Percentiles rank a stretch among this genome's conserved stretches.
Evolutionary conservation across 2,797 vertebrate genomes (phyloP).

Genomic region (Etheostoma nigrum): DNA sequence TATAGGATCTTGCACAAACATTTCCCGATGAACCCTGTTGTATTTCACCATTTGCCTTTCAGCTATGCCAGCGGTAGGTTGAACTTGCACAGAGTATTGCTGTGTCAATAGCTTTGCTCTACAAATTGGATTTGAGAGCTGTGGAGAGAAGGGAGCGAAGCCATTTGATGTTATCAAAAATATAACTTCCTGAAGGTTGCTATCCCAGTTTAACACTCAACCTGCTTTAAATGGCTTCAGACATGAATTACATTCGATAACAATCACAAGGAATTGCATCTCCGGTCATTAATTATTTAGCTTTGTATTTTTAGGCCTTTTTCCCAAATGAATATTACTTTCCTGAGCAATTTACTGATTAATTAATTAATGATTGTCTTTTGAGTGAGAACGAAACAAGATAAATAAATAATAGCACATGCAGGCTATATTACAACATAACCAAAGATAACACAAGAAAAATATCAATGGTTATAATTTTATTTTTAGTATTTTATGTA

Average conservation of each 20-base stretch:
- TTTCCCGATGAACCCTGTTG: conserved; percentile 21
- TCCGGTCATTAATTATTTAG: conserved; percentile 35
- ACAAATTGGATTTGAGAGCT: conserved; percentile 45
- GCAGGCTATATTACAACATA: neutral
- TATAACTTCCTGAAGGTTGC: conserved; percentile 49
- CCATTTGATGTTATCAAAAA: conserved; percentile 45
- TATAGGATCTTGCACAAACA: conserved; percentile 52
- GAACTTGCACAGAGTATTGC: conserved; percentile 32
- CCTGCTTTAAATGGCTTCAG: conserved; percentile 44
- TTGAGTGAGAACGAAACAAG: conserved; percentile 17
- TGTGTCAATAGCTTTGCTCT: conserved; percentile 43
- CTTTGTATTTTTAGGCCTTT: conserved; percentile 41
- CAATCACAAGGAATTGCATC: neutral
- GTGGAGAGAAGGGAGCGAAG: conserved; percentile 15
- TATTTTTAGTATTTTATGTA: too few relatives aligned
- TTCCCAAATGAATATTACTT: conserved; percentile 6
- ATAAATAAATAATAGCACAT: neutral
- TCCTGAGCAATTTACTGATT: too few relatives aligned
- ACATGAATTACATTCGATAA: conserved; percentile 14
- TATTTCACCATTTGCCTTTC: conserved; percentile 54
- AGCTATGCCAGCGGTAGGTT: conserved; percentile 36
- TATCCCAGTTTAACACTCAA: conserved; percentile 56
- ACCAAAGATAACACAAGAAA: too few relatives aligned
- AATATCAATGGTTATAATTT: too few relatives aligned
- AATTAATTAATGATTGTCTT: too few relatives aligned